These are phyloP conservation scores for Hoplodrina blanda DNA, from an alignment of 2,888 invertebrate genomes.

Conservation along the genomic window DNA sequence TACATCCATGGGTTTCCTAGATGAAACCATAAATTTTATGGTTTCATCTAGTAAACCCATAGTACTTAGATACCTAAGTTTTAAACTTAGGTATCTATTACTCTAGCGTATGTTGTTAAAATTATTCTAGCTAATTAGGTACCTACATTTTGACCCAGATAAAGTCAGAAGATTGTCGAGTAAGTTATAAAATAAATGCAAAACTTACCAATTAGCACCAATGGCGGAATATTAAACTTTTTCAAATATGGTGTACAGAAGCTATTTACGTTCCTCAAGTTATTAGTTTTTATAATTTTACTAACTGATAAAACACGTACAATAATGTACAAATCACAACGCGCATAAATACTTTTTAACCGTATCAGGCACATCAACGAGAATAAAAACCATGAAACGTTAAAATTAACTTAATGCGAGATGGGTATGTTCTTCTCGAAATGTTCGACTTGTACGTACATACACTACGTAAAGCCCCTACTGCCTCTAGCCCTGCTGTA, in stretches of 20 bases:
- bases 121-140: too few relatives aligned
- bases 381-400: neutral
- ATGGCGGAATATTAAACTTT: neutral
- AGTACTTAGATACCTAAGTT: too few relatives aligned
- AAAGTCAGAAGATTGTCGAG: neutral
- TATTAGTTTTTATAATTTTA: conserved; percentile 1
- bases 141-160: too few relatives aligned
- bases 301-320: neutral
- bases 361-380: neutral
- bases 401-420: neutral
- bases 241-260: neutral
- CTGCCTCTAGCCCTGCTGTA: too few relatives aligned
- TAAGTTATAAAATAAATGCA: neutral
- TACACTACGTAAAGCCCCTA: neutral
- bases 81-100: too few relatives aligned
- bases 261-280: neutral
- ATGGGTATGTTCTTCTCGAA: neutral
- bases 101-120: too few relatives aligned
- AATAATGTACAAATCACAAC: conserved; percentile 25
- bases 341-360: conserved; percentile 8
- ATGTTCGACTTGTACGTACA: too few relatives aligned
- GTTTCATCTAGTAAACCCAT: too few relatives aligned
- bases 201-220: conserved; percentile 21
- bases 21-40: too few relatives aligned
- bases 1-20: too few relatives aligned